Percentiles rank a stretch among this genome's conserved stretches.
phyloP scores from a whole-genome alignment of 1,140 invertebrate genomes.

The Panagrolaimus sp. region DNA sequence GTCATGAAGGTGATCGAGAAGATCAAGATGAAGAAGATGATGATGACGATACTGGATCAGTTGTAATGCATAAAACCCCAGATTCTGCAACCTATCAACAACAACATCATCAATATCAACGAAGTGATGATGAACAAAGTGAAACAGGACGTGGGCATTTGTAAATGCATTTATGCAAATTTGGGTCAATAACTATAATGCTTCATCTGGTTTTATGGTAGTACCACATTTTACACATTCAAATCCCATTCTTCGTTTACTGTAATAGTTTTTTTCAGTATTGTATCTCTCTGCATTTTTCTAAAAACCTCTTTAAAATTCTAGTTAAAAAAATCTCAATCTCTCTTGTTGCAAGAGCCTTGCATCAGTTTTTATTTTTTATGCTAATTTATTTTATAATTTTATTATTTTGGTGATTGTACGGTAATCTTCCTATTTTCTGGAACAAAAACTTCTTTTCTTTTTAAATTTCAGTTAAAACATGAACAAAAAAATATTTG shows the following conservation, averaged over 20 bases:
- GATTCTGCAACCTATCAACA: background rate
- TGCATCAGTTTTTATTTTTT: background rate
- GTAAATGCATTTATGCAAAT: background rate
- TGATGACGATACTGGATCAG: background rate
- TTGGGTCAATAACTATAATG: too few relatives aligned
- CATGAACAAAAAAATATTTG: background rate
- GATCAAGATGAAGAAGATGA: background rate
- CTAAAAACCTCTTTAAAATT: background rate
- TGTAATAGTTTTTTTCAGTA: background rate
- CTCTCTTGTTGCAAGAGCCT: too few relatives aligned
- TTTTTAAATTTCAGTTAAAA: background rate
- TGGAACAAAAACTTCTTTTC: background rate
- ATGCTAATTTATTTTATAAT: background rate
- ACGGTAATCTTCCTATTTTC: background rate
- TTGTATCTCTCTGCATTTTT: background rate
- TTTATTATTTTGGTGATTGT: background rate
- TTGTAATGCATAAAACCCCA: background rate
- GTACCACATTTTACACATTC: background rate
- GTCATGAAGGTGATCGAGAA: background rate
- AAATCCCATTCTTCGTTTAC: too few relatives aligned
- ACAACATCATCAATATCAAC: background rate
- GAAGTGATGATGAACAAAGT: background rate
- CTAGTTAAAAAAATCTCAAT: background rate
- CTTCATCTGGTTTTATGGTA: background rate
- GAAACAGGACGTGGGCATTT: background rate